Conservation (phyloP, 2,797 vertebrate species). For the Sebastes melanostomus region DNA sequence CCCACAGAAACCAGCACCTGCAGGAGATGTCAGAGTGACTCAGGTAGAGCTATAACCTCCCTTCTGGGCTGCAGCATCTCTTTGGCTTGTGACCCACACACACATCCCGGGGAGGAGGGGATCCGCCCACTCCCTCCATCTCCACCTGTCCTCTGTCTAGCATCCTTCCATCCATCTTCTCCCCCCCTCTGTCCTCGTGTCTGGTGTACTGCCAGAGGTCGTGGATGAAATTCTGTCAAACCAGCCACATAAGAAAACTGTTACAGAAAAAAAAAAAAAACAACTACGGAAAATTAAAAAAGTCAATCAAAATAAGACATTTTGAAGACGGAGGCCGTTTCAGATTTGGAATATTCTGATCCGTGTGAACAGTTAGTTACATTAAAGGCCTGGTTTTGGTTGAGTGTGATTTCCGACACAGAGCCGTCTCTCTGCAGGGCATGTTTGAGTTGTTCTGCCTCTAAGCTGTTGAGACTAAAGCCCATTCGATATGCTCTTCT, state of each 20-base stretch:
- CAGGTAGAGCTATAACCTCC: constrained; percentile 83
- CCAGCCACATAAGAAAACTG: constrained; percentile 37
- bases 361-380: constrained; percentile 40
- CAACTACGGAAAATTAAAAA: not conserved
- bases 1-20: constrained; percentile 91
- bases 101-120: constrained; percentile 73
- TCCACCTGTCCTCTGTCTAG: constrained; percentile 74
- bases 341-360: constrained; percentile 41
- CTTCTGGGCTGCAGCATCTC: constrained; percentile 86
- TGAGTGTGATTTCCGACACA: constrained; percentile 69
- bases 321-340: constrained; percentile 36
- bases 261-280: constrained; percentile 10
- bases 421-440: constrained; percentile 72
- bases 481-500: constrained; percentile 77
- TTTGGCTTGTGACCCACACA: constrained; percentile 80
- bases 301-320: constrained; percentile 7
- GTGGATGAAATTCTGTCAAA: constrained; percentile 67
- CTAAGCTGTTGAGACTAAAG: constrained; percentile 76
- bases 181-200: constrained; percentile 54
- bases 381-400: constrained; percentile 54
- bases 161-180: constrained; percentile 70
- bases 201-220: constrained; percentile 67
- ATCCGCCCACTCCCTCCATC: constrained; percentile 75
- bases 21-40: constrained; percentile 91
- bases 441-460: constrained; percentile 75